Base-by-base conservation (phyloP, 2,888 invertebrate genomes). In the Homarus gammarus region DNA sequence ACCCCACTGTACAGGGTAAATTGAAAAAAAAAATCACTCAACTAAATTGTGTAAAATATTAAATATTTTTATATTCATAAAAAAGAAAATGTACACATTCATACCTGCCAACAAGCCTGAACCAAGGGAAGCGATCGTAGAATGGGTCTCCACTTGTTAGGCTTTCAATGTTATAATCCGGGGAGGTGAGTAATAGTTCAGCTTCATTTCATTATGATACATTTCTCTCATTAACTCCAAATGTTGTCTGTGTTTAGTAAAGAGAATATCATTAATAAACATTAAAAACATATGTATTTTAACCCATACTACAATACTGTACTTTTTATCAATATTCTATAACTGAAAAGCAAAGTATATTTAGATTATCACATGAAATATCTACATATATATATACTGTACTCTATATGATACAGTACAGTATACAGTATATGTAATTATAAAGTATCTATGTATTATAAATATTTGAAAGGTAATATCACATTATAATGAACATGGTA, bases 91-190 rank as follows among this genome's bases (percentile, higher is more conserved):
- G 3, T 22, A 33, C 12, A 79, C 68, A 51, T n/a, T 68, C 93
- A 92, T 93, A 97, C 96, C 98, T 96, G 93, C 99, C 99, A 92
- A 99, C 98, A 95, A 99, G 96, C 93, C 99, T 96, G 95, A 99
- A 99, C 99, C 99, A 99, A 0, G 99, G 99, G 94, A 99, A 99
- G 92, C 99, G 96, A 94, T 99, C 99, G 94, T 99, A 99, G 95
- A 99, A 99, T 22, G 99, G 99, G 95, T 99, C 99, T 0, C 97
- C 97, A 8, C 97, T 97, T 33, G 98, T 97, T 84, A 98, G 95
- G 38, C 97, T 97, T 94, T 98, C 97, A 92, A 95, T 94, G 94
- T 98, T 98, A 94, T 98, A 98, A 93, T 98, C 98, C 0, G 99
- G 98, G 0, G 98, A 98, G 0, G 98, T 98, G 10, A 99, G 99